Base-by-base conservation (phyloP, 2,113 vertebrate species). In the Carollia perspicillata region DNA sequence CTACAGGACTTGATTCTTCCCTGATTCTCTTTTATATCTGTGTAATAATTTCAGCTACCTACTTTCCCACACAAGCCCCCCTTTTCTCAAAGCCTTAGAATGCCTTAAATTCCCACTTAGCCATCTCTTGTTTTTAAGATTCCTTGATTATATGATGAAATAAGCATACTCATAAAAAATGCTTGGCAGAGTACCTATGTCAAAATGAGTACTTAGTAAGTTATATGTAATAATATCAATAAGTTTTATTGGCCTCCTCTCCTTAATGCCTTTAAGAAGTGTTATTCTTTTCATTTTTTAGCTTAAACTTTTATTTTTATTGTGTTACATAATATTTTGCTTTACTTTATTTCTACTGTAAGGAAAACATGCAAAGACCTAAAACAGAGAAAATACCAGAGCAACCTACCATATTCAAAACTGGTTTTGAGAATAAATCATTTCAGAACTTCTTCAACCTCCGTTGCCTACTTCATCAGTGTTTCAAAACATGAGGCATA, bases 291-390 rank as follows among this genome's bases (percentile, higher is more conserved):
- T 30, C 89, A 80, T 40, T 77, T 20, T 55, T 81, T 78, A 55
- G 5, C 47, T 87, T 78, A 89, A 30, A 42, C 18, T 80, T 84
- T 60, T 9, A 71, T 53, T 89, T 93, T 85, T 44, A 58, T 20
- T 89, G 89, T 55, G 6, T 83, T 92, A 85, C 33, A 90, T 85
- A 65, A 86, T 68, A 68, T 93, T 93, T 94, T 90, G 20, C 35
- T 89, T 72, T 92, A 49, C 88, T 77, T 78, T 78, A 72, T 77
- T 58, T 68, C 37, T 84, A 58, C 18, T 18, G 13, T 8, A 88
- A 66, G 58, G 55, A 89, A 90, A 93, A 69, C 2, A 53, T 3
- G 20, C 11, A 89, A 75, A 74, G 22, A 55, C 42, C 79, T n/a
- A 92, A 89, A 74, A 58, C 9, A 65, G 30, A 86, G 69, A 80